phyloP scores from a whole-genome alignment of 2,888 invertebrate genomes.

The Schrankia costaestrigalis region DNA sequence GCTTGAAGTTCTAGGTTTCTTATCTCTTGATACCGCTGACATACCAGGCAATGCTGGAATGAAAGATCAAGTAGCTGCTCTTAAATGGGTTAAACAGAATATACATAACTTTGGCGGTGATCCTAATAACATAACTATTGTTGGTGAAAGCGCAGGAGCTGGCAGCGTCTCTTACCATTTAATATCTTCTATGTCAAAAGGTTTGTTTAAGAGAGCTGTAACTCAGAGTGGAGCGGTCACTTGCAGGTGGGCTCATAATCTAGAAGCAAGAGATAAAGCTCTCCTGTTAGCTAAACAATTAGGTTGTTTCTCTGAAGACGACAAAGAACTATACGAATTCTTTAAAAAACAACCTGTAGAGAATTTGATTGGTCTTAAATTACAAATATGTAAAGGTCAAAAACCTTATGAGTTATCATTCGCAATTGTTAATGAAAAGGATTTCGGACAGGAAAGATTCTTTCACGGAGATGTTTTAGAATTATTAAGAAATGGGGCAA shows the following conservation, averaged over 20 bases:
- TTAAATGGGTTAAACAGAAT: slow-evolving; percentile 63
- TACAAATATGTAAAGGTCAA: slow-evolving; percentile 31
- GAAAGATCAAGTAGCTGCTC: slow-evolving; percentile 69
- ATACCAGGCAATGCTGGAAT: slow-evolving; percentile 70
- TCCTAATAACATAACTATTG: slow-evolving; percentile 62
- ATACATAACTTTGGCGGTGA: slow-evolving; percentile 64
- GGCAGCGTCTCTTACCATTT: slow-evolving; percentile 53
- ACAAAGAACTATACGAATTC: slow-evolving; percentile 49
- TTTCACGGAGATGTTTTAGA: slow-evolving; percentile 49
- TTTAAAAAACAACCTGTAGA: slow-evolving; percentile 46
- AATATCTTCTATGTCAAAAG: slow-evolving; percentile 66
- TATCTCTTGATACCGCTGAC: slow-evolving; percentile 58
- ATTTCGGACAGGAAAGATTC: slow-evolving; percentile 50
- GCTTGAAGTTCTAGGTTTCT: slow-evolving; percentile 59
- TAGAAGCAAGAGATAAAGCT: slow-evolving; percentile 72
- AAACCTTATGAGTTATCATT: slow-evolving; percentile 36
- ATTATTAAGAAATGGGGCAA: slow-evolving; percentile 62
- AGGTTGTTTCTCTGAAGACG: slow-evolving; percentile 49
- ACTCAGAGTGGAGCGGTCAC: slow-evolving; percentile 85
- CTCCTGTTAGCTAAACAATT: slow-evolving; percentile 42
- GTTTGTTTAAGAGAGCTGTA: slow-evolving; percentile 75
- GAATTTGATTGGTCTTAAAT: slow-evolving; percentile 28
- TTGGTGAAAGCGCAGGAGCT: slow-evolving; percentile 68
- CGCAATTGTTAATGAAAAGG: slow-evolving; percentile 42
- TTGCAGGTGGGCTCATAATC: slow-evolving; percentile 70